Evolutionary conservation across 37 sponge, comb jelly and placozoan species (phyloP), one percentile per base, ranked within the genome.

Genomic region (Ephydatia muelleri): DNA sequence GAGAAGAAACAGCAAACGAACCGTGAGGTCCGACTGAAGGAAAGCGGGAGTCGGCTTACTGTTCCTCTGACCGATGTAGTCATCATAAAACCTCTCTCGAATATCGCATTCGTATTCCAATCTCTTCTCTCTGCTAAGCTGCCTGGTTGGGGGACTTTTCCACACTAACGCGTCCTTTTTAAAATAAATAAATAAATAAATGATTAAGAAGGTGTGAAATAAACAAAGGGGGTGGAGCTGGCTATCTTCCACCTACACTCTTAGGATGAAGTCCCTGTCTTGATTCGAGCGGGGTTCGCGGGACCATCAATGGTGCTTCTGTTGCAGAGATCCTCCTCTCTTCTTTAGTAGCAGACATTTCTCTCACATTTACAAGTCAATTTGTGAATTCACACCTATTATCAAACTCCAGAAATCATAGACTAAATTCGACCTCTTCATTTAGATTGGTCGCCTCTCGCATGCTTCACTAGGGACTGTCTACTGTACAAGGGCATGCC

Each of bases 41-140:
- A 14, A 28, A 25, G 26, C 72, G 27, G 66, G 66, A 65, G 11
- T 68, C 8, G 70, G 47, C 83, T 83, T 39, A 93, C 93, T 81
- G 71, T 70, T 80, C 33, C 93, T 88, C 23, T 75, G 38, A 9
- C 84, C 82, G 65, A 84, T 80, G 83, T 93, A 93, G 76, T 93
- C 93, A 36, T 93, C 89, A 69, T 93, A 93, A 38, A 93, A 93
- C 29, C 93, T 43, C 65, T 93, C 93, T 26, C 77, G 79, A 36
- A 93, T 49, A 67, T 93, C 93, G n/a, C 57, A 13, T 33, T 88
- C 84, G 35, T 82, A 86, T 39, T 88, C 93, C 6, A 68, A 40
- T 28, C 88, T 83, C 78, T 84, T 86, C 34, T 86, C 73, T 64
- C 87, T 66, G 33, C 80, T 80, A 4, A 91, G 74, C 30, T 86